These are phyloP conservation scores for Punctoribates punctum DNA, from an alignment of 2,888 invertebrate species.

Conservation along the genomic window DNA sequence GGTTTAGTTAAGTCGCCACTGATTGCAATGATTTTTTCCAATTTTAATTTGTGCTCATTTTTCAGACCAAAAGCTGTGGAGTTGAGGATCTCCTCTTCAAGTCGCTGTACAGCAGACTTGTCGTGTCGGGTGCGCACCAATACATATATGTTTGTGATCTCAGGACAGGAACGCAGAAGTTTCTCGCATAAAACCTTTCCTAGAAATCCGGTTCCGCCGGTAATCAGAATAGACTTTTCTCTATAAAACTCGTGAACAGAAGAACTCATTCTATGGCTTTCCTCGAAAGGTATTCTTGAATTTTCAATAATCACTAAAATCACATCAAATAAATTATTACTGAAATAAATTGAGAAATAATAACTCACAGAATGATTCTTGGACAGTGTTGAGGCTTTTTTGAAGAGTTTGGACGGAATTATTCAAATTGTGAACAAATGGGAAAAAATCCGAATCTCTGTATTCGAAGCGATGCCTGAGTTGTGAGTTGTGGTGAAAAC, in stretches of 20 bases:
- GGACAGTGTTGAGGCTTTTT: too few species aligned
- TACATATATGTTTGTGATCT: slow-evolving; percentile 69
- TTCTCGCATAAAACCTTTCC: slow-evolving; percentile 68
- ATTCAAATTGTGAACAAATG: too few species aligned
- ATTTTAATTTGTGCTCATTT: neutral
- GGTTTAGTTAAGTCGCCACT: slow-evolving; percentile 49
- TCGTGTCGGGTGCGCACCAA: slow-evolving; percentile 66
- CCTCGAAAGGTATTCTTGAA: too few species aligned
- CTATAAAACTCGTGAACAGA: slow-evolving; percentile 36
- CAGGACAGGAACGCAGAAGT: slow-evolving; percentile 73
- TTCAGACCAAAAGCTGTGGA: slow-evolving; percentile 18
- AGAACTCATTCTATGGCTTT: slow-evolving; percentile 1
- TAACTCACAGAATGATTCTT: too few species aligned
- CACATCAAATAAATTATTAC: too few species aligned
- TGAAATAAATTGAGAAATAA: too few species aligned
- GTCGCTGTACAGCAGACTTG: neutral
- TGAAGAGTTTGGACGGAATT: too few species aligned
- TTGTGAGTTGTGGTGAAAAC: too few species aligned
- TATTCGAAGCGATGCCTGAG: too few species aligned
- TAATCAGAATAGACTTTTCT: slow-evolving; percentile 40
- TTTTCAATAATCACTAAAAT: too few species aligned
- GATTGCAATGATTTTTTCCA: slow-evolving; percentile 44
- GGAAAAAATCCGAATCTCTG: too few species aligned
- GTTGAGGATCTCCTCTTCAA: neutral
- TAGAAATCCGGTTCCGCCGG: slow-evolving; percentile 44